Base-by-base conservation (phyloP, 1,140 invertebrate species). In the Lethrus apterus region DNA sequence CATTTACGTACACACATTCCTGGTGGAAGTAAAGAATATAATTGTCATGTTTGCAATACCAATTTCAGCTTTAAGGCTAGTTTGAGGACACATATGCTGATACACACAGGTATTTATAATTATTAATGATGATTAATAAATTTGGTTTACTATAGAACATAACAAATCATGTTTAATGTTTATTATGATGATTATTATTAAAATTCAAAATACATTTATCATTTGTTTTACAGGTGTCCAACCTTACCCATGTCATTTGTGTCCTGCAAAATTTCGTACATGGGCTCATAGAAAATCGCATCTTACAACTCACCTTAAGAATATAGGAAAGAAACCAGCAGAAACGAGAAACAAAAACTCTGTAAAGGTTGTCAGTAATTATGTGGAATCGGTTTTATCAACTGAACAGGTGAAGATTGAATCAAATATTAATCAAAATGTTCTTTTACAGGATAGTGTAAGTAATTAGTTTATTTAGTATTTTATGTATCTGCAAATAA, bases 281-380 rank as follows among this genome's bases (percentile, higher is more conserved):
- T 75, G 79, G 2, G 80, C 80, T 4, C 81, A 84, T 49, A 70
- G 75, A 20, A 82, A 81, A 54, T 72, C 77, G 15, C 84, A 86
- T 36, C 17, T 48, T 11, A 7, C 7, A 13, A 43, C 21, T 34
- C 46, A 48, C 26, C 19, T 31, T 4, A 47, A 47, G 13, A 20
- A 40, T 23, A 23, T 13, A 10, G 24, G 32, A 38, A 38, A 20
- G 18, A 11, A 38, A 8, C 8, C 19, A 38, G 18, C 15, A 15
- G 9, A 19, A 2, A 26, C 23, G 5, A n/a, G n/a, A 7, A 26
- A 7, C n/a, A 26, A 26, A 26, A 26, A 26, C n/a, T 5, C n/a
- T 26, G 5, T 26, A 26, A 26, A 26, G 5, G 5, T 7, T n/a
- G n/a, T n/a, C 5, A 26, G n/a, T 26, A 26, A 26, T 26, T 26